Evolutionary conservation across 2,888 invertebrate species (phyloP).

Genomic region (Plusia festucae): DNA sequence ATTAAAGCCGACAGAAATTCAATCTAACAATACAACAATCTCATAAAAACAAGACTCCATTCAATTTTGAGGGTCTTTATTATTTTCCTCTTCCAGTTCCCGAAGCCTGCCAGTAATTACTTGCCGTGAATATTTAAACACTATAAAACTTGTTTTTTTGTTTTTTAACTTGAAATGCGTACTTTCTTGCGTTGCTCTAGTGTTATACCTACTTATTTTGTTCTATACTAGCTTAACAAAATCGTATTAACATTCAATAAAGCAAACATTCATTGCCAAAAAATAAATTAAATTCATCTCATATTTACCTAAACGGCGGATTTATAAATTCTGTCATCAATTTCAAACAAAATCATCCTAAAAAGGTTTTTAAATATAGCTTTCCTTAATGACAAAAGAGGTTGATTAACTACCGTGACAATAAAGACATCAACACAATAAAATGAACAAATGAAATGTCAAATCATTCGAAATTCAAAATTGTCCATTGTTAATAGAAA

Average conservation of each 20-base stretch:
- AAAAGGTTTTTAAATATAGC: not conserved
- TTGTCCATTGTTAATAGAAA: slow-evolving; percentile 17
- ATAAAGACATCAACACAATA: not conserved
- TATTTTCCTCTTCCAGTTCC: slow-evolving; percentile 15
- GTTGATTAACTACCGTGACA: slow-evolving; percentile 3
- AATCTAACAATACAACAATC: not conserved
- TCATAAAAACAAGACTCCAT: not conserved
- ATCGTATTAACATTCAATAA: too few relatives aligned
- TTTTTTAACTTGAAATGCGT: slow-evolving; percentile 23
- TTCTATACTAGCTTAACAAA: too few relatives aligned
- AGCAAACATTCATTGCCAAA: too few relatives aligned
- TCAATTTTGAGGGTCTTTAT: slow-evolving; percentile 6
- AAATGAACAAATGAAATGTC: slow-evolving; percentile 7
- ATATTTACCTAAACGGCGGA: too few relatives aligned
- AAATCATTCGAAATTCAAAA: slow-evolving; percentile 22
- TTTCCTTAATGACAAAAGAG: not conserved
- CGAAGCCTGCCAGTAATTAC: slow-evolving; percentile 31
- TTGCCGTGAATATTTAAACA: slow-evolving; percentile 39
- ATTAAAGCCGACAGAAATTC: not conserved
- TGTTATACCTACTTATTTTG: too few relatives aligned
- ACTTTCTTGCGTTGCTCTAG: slow-evolving; percentile 34
- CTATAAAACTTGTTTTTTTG: slow-evolving; percentile 26
- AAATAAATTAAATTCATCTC: too few relatives aligned
- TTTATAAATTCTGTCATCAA: not conserved
- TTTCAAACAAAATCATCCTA: not conserved